Base-by-base conservation (phyloP, 1,140 invertebrate genomes). In the Drosophila pachea region DNA sequence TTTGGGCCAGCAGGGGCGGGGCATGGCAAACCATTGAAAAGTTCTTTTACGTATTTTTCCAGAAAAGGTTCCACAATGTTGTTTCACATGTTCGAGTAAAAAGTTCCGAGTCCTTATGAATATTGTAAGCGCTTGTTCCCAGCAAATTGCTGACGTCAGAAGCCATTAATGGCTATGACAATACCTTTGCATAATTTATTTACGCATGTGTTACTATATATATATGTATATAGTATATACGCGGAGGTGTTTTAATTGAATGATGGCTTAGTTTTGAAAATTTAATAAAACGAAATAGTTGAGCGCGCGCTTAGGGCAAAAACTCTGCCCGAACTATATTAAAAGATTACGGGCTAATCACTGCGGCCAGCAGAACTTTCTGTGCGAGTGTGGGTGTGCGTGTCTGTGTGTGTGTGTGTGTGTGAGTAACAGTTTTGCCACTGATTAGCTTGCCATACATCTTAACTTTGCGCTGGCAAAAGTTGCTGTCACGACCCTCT, bases 291-390 rank as follows among this genome's bases (percentile, higher is more conserved):
- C 11, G 11, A 7, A 38, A n/a, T 12, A 32, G 29, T 8, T 43
- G 4, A 11, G n/a, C n/a, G n/a, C n/a, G n/a, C n/a, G n/a, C n/a
- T n/a, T n/a, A n/a, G n/a, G 42, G 31, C 40, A 8, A 48, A 49
- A 59, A 43, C 54, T 71, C 0, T 0, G 7, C 16, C 70, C 7
- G 73, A 83, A 76, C 61, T 78, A 59, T 75, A 78, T 78, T 60
- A 78, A 74, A 56, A 72, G 78, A 83, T 83, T 75, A 73, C 32
- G 68, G 73, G 68, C 68, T 71, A 84, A 83, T 84, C 71, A 73
- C 79, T 76, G 73, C 36, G 6, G 72, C 64, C 72, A 73, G 61
- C 63, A 67, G 60, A 73, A 70, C 70, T 61, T 43, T 31, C 29
- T 36, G 49, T 40, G 35, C 47, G 40, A 5, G 8, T 40, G 45